Evolutionary conservation across 2,888 invertebrate genomes (phyloP), one percentile per base, ranked within the genome.

Genomic region (Bombyx huttoni): DNA sequence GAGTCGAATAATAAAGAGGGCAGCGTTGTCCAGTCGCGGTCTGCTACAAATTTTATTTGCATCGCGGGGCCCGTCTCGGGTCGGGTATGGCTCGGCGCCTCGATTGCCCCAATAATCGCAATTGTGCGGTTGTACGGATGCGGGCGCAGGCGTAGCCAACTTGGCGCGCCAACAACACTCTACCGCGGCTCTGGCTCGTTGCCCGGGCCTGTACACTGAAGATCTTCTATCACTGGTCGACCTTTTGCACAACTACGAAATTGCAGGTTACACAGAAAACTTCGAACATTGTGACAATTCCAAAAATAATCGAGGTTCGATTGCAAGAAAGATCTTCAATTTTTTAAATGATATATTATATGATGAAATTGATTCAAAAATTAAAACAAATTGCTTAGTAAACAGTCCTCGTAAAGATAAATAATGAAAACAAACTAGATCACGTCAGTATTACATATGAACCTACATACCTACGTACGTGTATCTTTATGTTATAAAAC

Each of bases 1-100:
- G 85, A 81, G 79, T 72, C 78, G 86, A 86, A 87, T 87, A 88
- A 85, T 81, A 86, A 86, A 78, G 83, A 85, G 81, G 81, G 73
- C 81, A 81, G 78, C 76, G 75, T 69, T 82, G 85, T 83, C 84
- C 85, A 78, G 78, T 72, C 73, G 73, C 70, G 75, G 78, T 74
- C 77, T 80, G 70, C 72, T 73, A 69, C 66, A 75, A 83, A 78
- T 83, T 84, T 76, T 84, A 86, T 88, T 87, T 86, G 84, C 84
- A 85, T 85, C 78, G 74, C 74, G 76, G 73, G 75, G 69, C 74
- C 73, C 73, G 75, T 74, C 73, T 74, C 68, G 73, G 72, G 70
- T 63, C 58, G 56, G 64, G 64, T 64, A 67, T 64, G 64, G 66
- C 67, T 65, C 64, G 67, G 62, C 70, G 67, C 71, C 57, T 63